These are phyloP conservation scores for Euplexia lucipara DNA, from an alignment of 2,888 invertebrate species.

Conservation along the genomic window DNA sequence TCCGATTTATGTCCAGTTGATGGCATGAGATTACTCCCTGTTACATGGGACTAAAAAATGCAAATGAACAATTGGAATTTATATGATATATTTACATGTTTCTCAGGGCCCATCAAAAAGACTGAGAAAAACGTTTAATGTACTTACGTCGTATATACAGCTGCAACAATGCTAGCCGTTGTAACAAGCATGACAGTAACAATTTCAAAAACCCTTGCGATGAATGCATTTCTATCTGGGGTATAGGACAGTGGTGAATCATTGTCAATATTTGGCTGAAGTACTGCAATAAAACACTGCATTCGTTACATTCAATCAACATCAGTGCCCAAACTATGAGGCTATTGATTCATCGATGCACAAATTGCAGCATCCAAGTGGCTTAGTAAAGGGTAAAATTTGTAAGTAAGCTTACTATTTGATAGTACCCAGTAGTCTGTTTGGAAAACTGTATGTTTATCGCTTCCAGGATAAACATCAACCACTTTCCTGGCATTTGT, in stretches of 20 bases:
- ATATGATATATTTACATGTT: no score
- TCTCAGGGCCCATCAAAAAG: no score
- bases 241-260: constrained; percentile 8
- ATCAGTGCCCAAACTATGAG: not conserved
- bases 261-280: not conserved
- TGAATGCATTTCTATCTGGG: constrained; percentile 43
- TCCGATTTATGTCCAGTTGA: no score
- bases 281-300: not conserved
- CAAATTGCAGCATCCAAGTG: not conserved
- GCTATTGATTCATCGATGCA: not conserved
- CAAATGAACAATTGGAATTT: no score
- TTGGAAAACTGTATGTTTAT: not conserved
- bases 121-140: not conserved
- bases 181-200: constrained; percentile 46
- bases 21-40: no score
- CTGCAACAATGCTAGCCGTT: constrained; percentile 42
- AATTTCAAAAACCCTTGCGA: constrained; percentile 54
- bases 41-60: no score
- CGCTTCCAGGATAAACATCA: not conserved
- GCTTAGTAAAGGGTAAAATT: not conserved
- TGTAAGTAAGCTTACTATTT: constrained; percentile 27
- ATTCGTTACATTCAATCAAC: no score
- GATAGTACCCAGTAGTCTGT: constrained; percentile 35
- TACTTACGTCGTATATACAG: constrained; percentile 54
- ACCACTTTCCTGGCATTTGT: not conserved